Percentiles rank a stretch among this genome's conserved stretches.
Evolutionary conservation across 2,797 vertebrate species (phyloP).

Genomic region (Melanotaenia maccullochi): DNA sequence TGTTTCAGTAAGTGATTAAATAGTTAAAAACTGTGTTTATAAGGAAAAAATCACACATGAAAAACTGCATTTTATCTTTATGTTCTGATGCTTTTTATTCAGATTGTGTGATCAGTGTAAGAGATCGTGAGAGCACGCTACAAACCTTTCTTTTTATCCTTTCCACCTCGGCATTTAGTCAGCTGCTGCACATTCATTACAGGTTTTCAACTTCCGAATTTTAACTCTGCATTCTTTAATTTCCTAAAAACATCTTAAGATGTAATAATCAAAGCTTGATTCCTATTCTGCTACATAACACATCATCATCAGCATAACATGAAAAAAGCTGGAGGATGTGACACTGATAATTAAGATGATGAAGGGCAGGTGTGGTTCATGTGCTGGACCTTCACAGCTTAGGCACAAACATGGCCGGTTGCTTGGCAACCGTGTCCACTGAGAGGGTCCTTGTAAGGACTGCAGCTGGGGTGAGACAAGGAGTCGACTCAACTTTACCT

Average conservation of each 20-base stretch:
- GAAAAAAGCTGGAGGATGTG: slow-evolving; percentile 7
- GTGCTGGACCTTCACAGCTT: slow-evolving; percentile 73
- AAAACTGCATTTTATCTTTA: neutral
- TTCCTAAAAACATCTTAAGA: neutral
- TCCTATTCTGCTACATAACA: slow-evolving; percentile 1
- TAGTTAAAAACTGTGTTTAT: neutral
- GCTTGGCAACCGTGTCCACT: slow-evolving; percentile 68
- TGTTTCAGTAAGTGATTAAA: neutral
- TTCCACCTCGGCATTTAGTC: neutral
- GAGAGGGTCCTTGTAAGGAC: slow-evolving; percentile 83
- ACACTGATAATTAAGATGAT: slow-evolving; percentile 70
- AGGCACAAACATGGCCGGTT: slow-evolving; percentile 76
- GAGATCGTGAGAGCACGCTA: neutral
- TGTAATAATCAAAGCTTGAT: neutral
- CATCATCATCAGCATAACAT: neutral
- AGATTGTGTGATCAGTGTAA: neutral
- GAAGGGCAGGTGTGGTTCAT: slow-evolving; percentile 66
- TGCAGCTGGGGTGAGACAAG: slow-evolving; percentile 73
- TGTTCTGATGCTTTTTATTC: neutral
- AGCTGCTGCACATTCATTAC: too few species aligned
- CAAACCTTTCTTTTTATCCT: neutral
- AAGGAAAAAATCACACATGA: neutral
- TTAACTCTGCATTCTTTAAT: neutral
- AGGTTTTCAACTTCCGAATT: neutral
- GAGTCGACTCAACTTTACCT: slow-evolving; percentile 73